A percentile compares a stretch with the other conserved stretches of the same genome.
Conservation (phyloP, 2,797 vertebrate species). For the Cirrhinus mrigala region DNA sequence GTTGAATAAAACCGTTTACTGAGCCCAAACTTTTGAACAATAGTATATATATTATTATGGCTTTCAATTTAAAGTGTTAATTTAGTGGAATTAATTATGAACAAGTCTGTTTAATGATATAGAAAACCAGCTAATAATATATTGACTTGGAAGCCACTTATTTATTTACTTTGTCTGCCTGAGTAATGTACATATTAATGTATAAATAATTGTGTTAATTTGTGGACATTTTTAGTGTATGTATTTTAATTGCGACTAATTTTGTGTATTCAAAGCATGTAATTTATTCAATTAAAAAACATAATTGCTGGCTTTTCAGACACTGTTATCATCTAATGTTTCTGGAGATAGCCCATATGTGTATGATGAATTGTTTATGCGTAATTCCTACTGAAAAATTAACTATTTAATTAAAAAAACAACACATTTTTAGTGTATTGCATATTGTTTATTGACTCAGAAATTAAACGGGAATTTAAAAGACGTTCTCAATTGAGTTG, state of each 20-base stretch:
- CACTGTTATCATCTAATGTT: background rate
- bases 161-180: background rate
- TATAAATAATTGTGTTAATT: background rate
- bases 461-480: conserved; percentile 1
- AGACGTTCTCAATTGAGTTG: background rate
- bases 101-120: background rate
- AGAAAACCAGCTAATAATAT: too few species aligned
- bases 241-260: background rate
- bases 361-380: background rate
- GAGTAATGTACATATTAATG: background rate
- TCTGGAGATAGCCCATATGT: background rate
- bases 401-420: background rate
- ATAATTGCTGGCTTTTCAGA: background rate
- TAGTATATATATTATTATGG: background rate
- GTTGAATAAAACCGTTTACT: background rate
- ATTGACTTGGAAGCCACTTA: background rate
- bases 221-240: background rate
- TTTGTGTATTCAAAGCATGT: background rate
- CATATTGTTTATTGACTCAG: background rate
- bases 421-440: background rate
- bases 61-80: background rate
- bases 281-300: background rate
- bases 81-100: background rate
- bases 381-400: background rate
- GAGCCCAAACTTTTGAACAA: background rate